Evolutionary conservation across 2,113 vertebrate species (phyloP).

Genomic region (Rhinogobius similis): DNA sequence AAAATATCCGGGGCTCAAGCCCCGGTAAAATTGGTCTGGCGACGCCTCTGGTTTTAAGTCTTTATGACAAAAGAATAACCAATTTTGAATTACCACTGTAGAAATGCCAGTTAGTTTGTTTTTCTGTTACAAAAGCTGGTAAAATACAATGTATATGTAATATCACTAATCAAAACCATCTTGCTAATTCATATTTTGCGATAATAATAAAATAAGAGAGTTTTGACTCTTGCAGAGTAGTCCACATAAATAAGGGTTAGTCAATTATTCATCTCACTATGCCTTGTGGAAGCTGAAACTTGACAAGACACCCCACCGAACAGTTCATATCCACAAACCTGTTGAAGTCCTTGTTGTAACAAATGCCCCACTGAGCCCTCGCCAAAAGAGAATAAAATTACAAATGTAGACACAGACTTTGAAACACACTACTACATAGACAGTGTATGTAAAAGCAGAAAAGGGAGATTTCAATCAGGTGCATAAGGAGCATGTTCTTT

Average conservation of each 20-base stretch:
- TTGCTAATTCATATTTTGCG: too few relatives aligned
- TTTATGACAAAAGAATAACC: too few relatives aligned
- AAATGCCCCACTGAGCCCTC: neutral
- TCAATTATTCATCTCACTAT: neutral
- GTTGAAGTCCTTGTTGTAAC: neutral
- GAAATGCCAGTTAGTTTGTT: too few relatives aligned
- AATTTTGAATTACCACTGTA: too few relatives aligned
- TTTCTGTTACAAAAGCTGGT: too few relatives aligned
- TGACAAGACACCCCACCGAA: neutral
- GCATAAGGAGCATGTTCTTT: neutral
- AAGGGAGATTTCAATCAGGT: neutral
- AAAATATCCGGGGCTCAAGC: too few relatives aligned
- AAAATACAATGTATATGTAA: too few relatives aligned
- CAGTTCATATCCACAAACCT: neutral
- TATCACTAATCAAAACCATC: too few relatives aligned
- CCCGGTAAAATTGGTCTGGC: too few relatives aligned
- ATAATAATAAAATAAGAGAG: neutral
- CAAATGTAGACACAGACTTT: conserved; percentile 13
- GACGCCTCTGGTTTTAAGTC: too few relatives aligned
- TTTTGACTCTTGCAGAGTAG: neutral
- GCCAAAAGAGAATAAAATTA: neutral
- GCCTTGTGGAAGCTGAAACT: neutral
- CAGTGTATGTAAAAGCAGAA: neutral
- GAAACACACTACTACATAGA: neutral
- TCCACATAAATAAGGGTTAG: neutral